Conservation (phyloP, 2,113 vertebrate species). For the Lampris incognitus region DNA sequence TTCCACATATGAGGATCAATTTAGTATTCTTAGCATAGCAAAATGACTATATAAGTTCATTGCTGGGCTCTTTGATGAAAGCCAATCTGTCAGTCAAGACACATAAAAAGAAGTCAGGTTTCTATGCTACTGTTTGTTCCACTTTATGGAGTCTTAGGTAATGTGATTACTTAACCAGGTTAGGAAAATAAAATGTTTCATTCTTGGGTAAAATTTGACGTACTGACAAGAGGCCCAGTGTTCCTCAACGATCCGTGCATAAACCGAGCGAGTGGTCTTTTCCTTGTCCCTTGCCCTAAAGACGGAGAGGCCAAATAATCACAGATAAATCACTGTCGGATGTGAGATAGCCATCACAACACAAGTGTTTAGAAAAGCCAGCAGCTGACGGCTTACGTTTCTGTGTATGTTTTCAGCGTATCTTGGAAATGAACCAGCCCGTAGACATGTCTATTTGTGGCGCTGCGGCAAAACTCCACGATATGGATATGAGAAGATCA, state of each 20-base stretch:
- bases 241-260: slow-evolving; percentile 76
- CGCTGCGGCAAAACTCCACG: slow-evolving; percentile 40
- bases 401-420: slow-evolving; percentile 56
- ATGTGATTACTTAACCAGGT: slow-evolving; percentile 87
- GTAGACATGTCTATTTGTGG: slow-evolving; percentile 54
- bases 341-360: slow-evolving; percentile 64
- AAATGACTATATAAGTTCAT: slow-evolving; percentile 78
- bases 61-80: slow-evolving; percentile 80
- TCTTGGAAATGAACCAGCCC: slow-evolving; percentile 63
- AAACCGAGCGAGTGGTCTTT: slow-evolving; percentile 70
- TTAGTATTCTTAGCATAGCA: slow-evolving; percentile 77
- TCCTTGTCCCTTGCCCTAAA: slow-evolving; percentile 46
- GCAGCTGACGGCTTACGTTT: slow-evolving; percentile 57
- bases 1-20: slow-evolving; percentile 84
- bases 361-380: slow-evolving; percentile 57
- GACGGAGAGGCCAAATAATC: slow-evolving; percentile 66
- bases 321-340: slow-evolving; percentile 75
- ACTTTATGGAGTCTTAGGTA: slow-evolving; percentile 83
- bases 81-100: slow-evolving; percentile 82
- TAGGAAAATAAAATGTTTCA: slow-evolving; percentile 84
- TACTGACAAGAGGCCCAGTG: slow-evolving; percentile 81
- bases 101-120: slow-evolving; percentile 74
- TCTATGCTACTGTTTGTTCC: slow-evolving; percentile 86
- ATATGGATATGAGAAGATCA: slow-evolving; percentile 57
- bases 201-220: slow-evolving; percentile 77